Conservation (phyloP, 2,113 vertebrate genomes). For the Microcebus murinus region DNA sequence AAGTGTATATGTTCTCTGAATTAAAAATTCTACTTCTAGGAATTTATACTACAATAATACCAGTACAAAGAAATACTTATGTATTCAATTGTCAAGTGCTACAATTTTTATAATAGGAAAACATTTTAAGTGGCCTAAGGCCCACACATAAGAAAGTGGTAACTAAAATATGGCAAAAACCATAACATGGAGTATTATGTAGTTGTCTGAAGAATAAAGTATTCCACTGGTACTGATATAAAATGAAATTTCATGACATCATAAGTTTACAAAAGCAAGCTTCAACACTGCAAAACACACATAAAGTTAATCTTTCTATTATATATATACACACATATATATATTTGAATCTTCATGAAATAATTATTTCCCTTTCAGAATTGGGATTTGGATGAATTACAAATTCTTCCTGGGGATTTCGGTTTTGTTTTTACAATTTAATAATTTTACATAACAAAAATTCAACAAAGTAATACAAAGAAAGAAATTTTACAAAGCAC, state of each 20-base stretch:
- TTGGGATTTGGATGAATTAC: not conserved
- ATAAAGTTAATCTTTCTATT: not conserved
- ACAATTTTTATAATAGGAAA: not conserved
- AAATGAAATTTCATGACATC: not conserved
- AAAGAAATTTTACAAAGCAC: not conserved
- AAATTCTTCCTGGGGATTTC: not conserved
- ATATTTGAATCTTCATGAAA: not conserved
- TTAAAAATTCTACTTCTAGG: not conserved
- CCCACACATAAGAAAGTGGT: not conserved
- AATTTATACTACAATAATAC: not conserved
- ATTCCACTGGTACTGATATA: not conserved
- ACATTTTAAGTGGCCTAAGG: not conserved
- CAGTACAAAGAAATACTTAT: not conserved
- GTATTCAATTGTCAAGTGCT: not conserved
- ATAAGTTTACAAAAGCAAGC: not conserved
- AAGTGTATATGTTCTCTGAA: not conserved
- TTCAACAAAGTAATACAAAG: not conserved
- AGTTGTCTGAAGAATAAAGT: not conserved
- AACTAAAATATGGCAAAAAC: not conserved
- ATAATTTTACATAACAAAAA: not conserved
- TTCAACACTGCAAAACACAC: not conserved
- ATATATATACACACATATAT: not conserved
- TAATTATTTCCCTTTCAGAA: not conserved
- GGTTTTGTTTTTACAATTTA: not conserved
- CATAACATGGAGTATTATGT: not conserved